These are phyloP conservation scores for Empis stercorea DNA, from an alignment of 2,888 invertebrate genomes.

Conservation along the genomic window DNA sequence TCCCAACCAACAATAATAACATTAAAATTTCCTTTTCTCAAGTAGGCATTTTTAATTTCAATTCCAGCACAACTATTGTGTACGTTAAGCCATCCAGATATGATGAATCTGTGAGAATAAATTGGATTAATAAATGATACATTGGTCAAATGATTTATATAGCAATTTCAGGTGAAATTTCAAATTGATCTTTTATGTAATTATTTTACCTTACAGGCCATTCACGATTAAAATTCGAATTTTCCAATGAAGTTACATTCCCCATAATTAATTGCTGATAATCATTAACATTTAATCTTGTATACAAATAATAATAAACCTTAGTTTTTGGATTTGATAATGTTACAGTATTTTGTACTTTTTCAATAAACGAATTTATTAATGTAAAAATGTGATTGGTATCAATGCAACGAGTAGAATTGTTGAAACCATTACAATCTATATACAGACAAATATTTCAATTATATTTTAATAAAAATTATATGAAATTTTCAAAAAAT, in stretches of 20 bases:
- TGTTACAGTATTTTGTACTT: not conserved
- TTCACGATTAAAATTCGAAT: conserved; percentile 23
- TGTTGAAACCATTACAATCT: too few relatives aligned
- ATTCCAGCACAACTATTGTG: conserved; percentile 25
- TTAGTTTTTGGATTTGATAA: not conserved
- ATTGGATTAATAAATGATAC: not conserved
- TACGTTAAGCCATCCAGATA: conserved; percentile 29
- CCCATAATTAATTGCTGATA: conserved; percentile 19
- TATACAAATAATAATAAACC: conserved; percentile 24
- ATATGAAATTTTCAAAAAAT: too few relatives aligned
- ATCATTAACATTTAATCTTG: conserved; percentile 19
- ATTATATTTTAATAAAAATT: too few relatives aligned
- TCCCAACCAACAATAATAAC: conserved; percentile 32
- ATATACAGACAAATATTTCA: too few relatives aligned
- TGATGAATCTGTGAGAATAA: conserved; percentile 17
- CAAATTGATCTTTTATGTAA: conserved; percentile 10
- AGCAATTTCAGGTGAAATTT: conserved; percentile 5
- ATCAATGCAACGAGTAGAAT: not conserved
- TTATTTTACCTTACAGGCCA: conserved; percentile 30
- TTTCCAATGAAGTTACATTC: not conserved
- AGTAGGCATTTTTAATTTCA: conserved; percentile 26
- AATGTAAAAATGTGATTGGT: not conserved
- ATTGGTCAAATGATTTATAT: not conserved
- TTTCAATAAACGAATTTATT: not conserved
- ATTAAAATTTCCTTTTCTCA: conserved; percentile 24